Conservation (phyloP, 2,797 vertebrate genomes). For the Anguilla pacifica region DNA sequence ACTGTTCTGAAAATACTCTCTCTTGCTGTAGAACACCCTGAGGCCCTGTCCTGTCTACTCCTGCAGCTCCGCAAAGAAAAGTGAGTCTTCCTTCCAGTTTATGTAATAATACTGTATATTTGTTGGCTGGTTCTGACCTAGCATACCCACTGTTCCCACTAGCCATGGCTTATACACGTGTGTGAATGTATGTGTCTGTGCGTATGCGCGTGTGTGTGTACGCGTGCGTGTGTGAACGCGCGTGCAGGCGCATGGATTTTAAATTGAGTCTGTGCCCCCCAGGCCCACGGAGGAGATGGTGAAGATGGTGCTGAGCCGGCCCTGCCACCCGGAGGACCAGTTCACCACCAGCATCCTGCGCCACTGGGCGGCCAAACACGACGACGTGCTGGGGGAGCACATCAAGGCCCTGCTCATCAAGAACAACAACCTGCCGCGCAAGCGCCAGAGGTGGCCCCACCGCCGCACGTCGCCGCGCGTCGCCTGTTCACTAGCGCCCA, state of each 20-base stretch:
- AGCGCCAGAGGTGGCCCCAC: conserved; percentile 83
- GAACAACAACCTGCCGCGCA: conserved; percentile 94
- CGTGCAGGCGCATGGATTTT: neutral
- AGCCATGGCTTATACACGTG: neutral
- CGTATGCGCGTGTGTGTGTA: neutral
- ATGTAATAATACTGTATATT: neutral
- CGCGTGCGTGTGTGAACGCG: too few species aligned
- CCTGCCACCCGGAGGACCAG: conserved; percentile 90
- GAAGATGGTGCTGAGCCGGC: conserved; percentile 94
- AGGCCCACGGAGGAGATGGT: conserved; percentile 98
- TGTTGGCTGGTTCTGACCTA: neutral
- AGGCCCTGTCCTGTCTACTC: conserved; percentile 90
- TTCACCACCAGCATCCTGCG: conserved; percentile 96
- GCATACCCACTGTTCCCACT: neutral
- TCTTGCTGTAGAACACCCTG: conserved; percentile 82
- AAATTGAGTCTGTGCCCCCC: neutral
- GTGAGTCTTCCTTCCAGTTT: conserved; percentile 64
- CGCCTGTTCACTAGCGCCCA: neutral
- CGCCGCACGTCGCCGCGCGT: neutral
- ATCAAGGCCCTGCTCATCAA: conserved; percentile 96
- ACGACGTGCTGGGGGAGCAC: conserved; percentile 88
- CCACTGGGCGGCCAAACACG: conserved; percentile 91
- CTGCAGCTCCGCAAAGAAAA: conserved; percentile 91
- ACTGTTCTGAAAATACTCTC: conserved; percentile 23
- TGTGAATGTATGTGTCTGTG: neutral